phyloP scores from a whole-genome alignment of 2,888 invertebrate species.

The Orthonychiurus folsomi region DNA sequence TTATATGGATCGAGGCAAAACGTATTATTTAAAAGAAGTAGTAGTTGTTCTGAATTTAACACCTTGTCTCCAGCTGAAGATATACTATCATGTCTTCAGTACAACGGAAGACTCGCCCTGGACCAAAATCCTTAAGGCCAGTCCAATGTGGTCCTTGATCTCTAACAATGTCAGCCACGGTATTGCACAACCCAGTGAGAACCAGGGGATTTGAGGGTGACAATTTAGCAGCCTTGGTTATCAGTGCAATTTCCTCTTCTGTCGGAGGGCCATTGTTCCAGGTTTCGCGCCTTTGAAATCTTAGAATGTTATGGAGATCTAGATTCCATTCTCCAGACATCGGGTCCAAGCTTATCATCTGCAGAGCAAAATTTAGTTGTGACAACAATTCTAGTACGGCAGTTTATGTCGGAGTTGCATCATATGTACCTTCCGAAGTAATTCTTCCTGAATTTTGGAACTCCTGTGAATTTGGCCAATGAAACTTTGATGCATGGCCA shows the following conservation, averaged over 20 bases:
- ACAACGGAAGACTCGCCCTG: not conserved
- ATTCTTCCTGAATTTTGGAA: not conserved
- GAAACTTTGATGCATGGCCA: not conserved
- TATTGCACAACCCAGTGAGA: not conserved
- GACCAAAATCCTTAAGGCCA: not conserved
- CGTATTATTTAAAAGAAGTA: too few relatives aligned
- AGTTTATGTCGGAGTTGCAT: too few relatives aligned
- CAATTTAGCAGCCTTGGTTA: not conserved
- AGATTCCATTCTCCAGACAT: not conserved
- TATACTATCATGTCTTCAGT: not conserved
- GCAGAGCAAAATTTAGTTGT: not conserved
- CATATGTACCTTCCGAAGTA: not conserved
- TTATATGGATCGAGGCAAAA: too few relatives aligned
- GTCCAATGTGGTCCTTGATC: not conserved
- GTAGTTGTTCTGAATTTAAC: not conserved
- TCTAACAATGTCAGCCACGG: not conserved
- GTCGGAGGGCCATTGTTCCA: not conserved
- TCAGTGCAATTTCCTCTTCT: not conserved
- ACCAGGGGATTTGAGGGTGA: not conserved
- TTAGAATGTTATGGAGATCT: not conserved
- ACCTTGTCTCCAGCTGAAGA: not conserved
- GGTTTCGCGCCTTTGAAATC: not conserved
- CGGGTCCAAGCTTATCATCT: not conserved
- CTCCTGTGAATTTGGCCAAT: not conserved
- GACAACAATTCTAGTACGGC: too few relatives aligned